Conservation (phyloP, 64 coral and sea anemone genomes). For the Cladopsammia gracilis region DNA sequence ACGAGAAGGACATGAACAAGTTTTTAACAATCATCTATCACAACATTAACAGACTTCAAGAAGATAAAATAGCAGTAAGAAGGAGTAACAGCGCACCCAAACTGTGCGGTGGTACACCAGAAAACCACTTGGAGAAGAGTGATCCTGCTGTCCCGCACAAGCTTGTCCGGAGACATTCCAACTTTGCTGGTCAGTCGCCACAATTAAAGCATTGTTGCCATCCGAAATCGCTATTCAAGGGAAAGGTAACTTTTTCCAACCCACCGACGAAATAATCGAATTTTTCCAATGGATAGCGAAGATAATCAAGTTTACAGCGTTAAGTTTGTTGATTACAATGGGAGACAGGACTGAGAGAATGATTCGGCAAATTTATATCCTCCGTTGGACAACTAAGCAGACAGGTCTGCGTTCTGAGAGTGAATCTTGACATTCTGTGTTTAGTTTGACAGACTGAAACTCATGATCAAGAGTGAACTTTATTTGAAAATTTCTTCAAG, state of each 20-base stretch:
- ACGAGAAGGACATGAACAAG: slow-evolving; percentile 21
- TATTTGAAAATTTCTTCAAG: too few species aligned
- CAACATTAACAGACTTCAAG: slow-evolving; percentile 8
- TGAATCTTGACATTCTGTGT: too few species aligned
- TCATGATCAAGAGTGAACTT: too few species aligned
- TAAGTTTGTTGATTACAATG: too few species aligned
- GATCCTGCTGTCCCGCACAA: not conserved
- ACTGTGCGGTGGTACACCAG: not conserved
- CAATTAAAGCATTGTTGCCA: too few species aligned
- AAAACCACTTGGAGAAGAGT: not conserved
- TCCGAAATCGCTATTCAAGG: not conserved
- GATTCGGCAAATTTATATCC: too few species aligned
- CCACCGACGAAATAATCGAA: not conserved
- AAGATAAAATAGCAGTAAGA: not conserved
- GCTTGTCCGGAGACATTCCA: not conserved
- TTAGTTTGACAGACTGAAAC: too few species aligned
- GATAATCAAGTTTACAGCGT: too few species aligned
- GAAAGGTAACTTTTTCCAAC: slow-evolving; percentile 2
- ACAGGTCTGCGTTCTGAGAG: too few species aligned
- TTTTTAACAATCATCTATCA: slow-evolving; percentile 13
- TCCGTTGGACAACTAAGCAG: too few species aligned
- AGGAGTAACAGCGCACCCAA: not conserved
- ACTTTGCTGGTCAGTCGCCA: not conserved
- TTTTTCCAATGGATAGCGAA: too few species aligned
- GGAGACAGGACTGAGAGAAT: too few species aligned